phyloP scores from a whole-genome alignment of 2,797 vertebrate species.

The Falco naumanni region DNA sequence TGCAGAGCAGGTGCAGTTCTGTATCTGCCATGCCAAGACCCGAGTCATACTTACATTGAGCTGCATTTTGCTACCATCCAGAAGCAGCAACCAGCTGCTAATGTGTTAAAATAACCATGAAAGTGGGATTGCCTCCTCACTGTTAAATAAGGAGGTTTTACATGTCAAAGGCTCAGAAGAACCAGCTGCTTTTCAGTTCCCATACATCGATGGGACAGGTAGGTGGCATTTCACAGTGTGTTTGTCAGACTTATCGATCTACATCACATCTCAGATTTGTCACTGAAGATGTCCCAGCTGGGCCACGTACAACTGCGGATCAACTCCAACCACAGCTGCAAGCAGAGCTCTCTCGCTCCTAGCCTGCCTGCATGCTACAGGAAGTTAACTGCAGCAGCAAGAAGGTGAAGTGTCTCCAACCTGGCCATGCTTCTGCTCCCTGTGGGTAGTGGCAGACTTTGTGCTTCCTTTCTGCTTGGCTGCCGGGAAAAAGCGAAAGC shows the following conservation, averaged over 20 bases:
- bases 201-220: not conserved
- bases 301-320: rapidly evolving
- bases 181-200: not conserved
- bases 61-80: not conserved
- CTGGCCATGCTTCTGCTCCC: not conserved
- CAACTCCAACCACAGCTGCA: rapidly evolving
- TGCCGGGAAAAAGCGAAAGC: not conserved
- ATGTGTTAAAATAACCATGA: not conserved
- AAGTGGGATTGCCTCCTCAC: not conserved
- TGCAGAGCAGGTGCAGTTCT: not conserved
- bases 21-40: not conserved
- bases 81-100: not conserved
- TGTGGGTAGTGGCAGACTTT: not conserved
- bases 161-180: constrained; percentile 12
- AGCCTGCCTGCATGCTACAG: rapidly evolving
- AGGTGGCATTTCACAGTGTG: not conserved
- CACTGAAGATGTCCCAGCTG: not conserved
- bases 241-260: not conserved
- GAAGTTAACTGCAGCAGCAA: not conserved
- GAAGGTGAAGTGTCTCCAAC: not conserved
- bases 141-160: not conserved
- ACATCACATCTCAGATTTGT: not conserved
- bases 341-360: not conserved
- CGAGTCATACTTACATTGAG: not conserved
- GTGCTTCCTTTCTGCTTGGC: not conserved